Evolutionary conservation across 2,113 vertebrate species (phyloP).

Genomic region (Cyrtonyx montezumae): DNA sequence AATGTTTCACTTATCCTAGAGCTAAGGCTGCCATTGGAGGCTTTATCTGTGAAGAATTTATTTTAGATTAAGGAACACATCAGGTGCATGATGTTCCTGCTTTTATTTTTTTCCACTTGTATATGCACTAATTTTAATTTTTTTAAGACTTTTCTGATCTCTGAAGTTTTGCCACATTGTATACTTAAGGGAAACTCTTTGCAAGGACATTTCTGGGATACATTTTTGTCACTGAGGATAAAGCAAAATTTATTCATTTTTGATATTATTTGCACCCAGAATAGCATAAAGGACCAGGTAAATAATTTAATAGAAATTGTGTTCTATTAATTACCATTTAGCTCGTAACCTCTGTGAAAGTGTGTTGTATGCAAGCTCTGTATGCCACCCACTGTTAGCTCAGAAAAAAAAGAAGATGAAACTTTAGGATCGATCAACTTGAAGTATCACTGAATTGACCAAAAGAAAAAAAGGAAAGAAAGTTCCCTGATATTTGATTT

Average conservation of each 20-base stretch:
- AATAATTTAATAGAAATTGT: slow-evolving; percentile 75
- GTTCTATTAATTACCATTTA: slow-evolving; percentile 70
- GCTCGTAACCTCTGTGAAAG: slow-evolving; percentile 71
- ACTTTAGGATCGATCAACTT: slow-evolving; percentile 48
- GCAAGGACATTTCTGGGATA: slow-evolving; percentile 82
- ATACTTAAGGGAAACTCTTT: slow-evolving; percentile 84
- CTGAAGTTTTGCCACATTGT: slow-evolving; percentile 89
- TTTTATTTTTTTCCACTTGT: slow-evolving; percentile 94
- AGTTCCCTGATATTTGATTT: slow-evolving; percentile 60
- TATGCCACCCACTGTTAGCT: slow-evolving; percentile 78
- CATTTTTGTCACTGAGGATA: slow-evolving; percentile 80
- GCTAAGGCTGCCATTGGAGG: slow-evolving; percentile 85
- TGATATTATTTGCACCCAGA: slow-evolving; percentile 76
- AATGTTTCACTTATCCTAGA: slow-evolving; percentile 87
- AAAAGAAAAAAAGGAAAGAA: slow-evolving; percentile 17
- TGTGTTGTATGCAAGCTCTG: slow-evolving; percentile 75
- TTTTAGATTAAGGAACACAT: slow-evolving; percentile 91
- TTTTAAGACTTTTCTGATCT: slow-evolving; percentile 86
- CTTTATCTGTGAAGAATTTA: slow-evolving; percentile 85
- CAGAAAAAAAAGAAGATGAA: slow-evolving; percentile 60
- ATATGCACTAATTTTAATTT: slow-evolving; percentile 99
- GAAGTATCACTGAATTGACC: slow-evolving; percentile 59
- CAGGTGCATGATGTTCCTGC: slow-evolving; percentile 87
- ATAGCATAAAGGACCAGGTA: slow-evolving; percentile 78
- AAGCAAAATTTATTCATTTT: slow-evolving; percentile 75